These are phyloP conservation scores for Antheraea yamamai DNA, from an alignment of 2,888 invertebrate species.

Conservation along the genomic window DNA sequence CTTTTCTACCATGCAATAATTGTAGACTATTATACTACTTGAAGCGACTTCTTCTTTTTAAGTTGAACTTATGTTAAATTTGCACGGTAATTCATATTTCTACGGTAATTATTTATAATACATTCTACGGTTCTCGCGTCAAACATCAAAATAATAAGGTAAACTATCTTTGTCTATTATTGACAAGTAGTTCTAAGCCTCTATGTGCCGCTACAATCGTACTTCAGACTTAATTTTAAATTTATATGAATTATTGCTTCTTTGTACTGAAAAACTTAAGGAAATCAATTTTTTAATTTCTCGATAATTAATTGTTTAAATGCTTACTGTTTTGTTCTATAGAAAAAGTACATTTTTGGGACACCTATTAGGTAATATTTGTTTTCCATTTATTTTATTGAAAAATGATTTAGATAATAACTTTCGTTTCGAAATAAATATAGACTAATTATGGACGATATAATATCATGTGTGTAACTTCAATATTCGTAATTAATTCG, in stretches of 20 bases:
- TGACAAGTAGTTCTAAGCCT: neutral
- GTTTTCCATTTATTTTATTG: neutral
- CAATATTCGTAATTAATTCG: neutral
- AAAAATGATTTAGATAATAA: neutral
- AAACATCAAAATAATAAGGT: neutral
- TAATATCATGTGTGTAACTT: neutral
- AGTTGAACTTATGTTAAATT: constrained; percentile 6
- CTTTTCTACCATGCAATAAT: constrained; percentile 1
- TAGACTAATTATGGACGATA: neutral
- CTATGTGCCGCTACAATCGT: neutral
- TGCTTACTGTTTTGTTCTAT: neutral
- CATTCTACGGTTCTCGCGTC: neutral
- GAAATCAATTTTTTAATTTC: too few relatives aligned
- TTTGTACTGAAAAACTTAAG: too few relatives aligned
- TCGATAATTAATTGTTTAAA: too few relatives aligned
- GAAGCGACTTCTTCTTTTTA: constrained; percentile 3
- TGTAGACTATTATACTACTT: neutral
- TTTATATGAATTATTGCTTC: neutral
- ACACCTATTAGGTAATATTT: neutral
- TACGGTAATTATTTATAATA: neutral
- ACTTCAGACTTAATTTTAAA: neutral
- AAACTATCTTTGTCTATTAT: neutral
- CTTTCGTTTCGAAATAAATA: neutral
- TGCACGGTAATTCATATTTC: neutral
- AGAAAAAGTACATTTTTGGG: neutral